Conservation (phyloP, 2,113 vertebrate genomes). For the Brachypodius melanocephalos region DNA sequence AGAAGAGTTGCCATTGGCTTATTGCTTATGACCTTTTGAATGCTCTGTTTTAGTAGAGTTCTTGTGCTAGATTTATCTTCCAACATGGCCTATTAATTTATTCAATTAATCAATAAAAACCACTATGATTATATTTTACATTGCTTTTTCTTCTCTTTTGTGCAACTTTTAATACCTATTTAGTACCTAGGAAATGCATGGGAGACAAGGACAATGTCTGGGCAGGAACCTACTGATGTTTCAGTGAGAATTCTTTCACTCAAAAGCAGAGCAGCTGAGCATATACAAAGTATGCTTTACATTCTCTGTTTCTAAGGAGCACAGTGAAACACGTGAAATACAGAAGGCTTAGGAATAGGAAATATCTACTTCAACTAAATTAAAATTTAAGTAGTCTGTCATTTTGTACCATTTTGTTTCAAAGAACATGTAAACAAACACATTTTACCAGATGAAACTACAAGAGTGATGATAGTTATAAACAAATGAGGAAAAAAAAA, state of each 20-base stretch:
- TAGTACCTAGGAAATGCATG: background rate
- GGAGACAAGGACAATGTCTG: background rate
- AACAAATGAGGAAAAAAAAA: background rate
- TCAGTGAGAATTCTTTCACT: background rate
- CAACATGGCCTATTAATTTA: background rate
- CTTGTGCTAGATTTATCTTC: background rate
- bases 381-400: background rate
- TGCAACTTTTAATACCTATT: background rate
- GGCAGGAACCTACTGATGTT: background rate
- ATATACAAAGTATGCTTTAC: background rate
- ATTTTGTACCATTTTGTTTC: background rate
- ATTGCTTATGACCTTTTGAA: background rate
- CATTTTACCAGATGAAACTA: background rate
- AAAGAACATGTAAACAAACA: background rate
- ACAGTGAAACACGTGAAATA: background rate
- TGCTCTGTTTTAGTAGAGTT: background rate
- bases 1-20: background rate
- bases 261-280: background rate
- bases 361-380: background rate
- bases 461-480: background rate
- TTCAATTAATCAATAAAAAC: background rate
- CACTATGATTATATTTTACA: background rate
- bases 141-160: background rate
- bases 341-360: background rate
- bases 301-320: background rate